A percentile compares a stretch with the other conserved stretches of the same genome.
Evolutionary conservation across 2,888 invertebrate species (phyloP).

Genomic region (Cantharis nigra): DNA sequence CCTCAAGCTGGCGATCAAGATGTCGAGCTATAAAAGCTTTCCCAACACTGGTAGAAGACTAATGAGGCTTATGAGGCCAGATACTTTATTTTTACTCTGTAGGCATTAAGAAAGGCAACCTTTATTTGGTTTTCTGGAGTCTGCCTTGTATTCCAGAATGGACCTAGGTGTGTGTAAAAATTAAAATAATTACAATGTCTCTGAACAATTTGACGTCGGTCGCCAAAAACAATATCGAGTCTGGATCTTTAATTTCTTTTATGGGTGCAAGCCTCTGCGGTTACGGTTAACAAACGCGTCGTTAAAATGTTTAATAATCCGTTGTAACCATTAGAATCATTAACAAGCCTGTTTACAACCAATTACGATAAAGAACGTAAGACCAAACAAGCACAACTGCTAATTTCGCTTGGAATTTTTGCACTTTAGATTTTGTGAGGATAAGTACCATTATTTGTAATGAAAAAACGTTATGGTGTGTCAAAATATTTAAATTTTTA

Average conservation of each 20-base stretch:
- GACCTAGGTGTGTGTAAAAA: too few relatives aligned
- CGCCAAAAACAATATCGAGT: background rate
- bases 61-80: too few relatives aligned
- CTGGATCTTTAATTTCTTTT: background rate
- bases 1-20: too few relatives aligned
- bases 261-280: background rate
- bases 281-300: conserved; percentile 3
- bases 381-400: background rate
- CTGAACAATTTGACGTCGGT: background rate
- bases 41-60: too few relatives aligned
- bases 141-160: too few relatives aligned
- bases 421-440: background rate
- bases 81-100: too few relatives aligned
- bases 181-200: background rate
- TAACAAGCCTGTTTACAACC: conserved; percentile 4
- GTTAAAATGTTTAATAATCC: conserved; percentile 22
- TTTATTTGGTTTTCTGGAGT: too few relatives aligned
- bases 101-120: too few relatives aligned
- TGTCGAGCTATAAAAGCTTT: too few relatives aligned
- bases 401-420: background rate
- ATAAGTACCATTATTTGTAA: background rate
- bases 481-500: conserved; percentile 37
- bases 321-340: conserved; percentile 13
- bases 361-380: conserved; percentile 1
- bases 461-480: background rate